These are phyloP conservation scores for Micrasema minimum DNA, from an alignment of 1,140 invertebrate genomes.

Conservation along the genomic window DNA sequence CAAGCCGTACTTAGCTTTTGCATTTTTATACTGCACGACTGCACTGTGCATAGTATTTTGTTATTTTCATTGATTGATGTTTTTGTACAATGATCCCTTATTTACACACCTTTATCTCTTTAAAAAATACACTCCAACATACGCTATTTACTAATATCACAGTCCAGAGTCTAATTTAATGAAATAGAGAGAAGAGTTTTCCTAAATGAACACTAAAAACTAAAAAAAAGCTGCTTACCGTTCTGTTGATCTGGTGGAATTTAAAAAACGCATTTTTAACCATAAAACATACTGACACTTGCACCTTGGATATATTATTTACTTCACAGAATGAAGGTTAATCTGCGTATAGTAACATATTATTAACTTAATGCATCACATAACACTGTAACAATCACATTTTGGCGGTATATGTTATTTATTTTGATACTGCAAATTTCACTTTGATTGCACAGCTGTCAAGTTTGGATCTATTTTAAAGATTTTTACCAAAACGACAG, in stretches of 20 bases:
- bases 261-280: slow-evolving; percentile 30
- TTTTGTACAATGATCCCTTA: too few species aligned
- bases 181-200: too few species aligned
- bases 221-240: too few species aligned
- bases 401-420: slow-evolving; percentile 35
- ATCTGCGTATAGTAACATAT: slow-evolving; percentile 21
- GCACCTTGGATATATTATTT: slow-evolving; percentile 3
- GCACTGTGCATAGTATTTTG: too few species aligned
- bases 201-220: too few species aligned
- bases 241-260: slow-evolving; percentile 30
- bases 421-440: slow-evolving; percentile 30
- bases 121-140: too few species aligned
- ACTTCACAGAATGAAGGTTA: slow-evolving; percentile 10
- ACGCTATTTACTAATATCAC: too few species aligned
- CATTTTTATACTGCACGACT: too few species aligned
- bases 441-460: slow-evolving; percentile 39
- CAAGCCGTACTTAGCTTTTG: too few species aligned
- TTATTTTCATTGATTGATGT: too few species aligned
- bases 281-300: slow-evolving; percentile 32
- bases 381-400: slow-evolving; percentile 35
- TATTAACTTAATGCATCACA: slow-evolving; percentile 30
- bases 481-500: not conserved
- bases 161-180: too few species aligned
- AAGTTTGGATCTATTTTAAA: slow-evolving; percentile 1
- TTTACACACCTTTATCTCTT: too few species aligned